Conservation (phyloP, 2,888 invertebrate species). For the Elgonia sp. region DNA sequence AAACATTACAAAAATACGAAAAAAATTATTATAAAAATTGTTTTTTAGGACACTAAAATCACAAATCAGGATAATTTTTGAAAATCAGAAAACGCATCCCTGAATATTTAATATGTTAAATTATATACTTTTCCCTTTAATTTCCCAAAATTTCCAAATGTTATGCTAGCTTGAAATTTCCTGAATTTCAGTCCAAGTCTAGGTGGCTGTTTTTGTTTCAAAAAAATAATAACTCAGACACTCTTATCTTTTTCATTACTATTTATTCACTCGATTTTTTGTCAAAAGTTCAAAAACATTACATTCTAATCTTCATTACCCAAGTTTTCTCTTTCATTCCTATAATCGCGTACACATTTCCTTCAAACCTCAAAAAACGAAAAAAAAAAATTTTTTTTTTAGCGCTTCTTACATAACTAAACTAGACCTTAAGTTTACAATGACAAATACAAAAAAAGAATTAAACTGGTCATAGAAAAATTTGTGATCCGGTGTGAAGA, state of each 20-base stretch:
- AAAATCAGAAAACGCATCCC: no score
- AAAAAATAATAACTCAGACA: no score
- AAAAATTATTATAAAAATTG: no score
- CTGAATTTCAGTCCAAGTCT: no score
- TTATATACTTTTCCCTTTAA: no score
- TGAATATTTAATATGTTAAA: no score
- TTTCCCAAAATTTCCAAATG: no score
- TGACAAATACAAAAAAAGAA: conserved; percentile 53
- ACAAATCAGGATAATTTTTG: no score
- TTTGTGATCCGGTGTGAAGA: conserved; percentile 17
- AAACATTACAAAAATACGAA: no score
- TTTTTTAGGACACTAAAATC: no score
- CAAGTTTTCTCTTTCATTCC: neutral
- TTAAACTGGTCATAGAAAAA: conserved; percentile 10
- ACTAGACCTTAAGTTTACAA: conserved; percentile 45
- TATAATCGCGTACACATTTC: neutral
- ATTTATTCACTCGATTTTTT: conserved; percentile 48
- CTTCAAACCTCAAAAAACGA: conserved; percentile 24
- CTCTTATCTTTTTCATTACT: conserved; percentile 11
- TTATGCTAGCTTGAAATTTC: no score
- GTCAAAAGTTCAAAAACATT: conserved; percentile 18
- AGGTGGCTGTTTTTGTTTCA: no score
- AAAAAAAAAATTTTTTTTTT: neutral
- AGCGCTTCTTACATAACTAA: conserved; percentile 15
- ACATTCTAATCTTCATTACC: neutral